These are phyloP conservation scores for Callipepla californica DNA, from an alignment of 2,113 vertebrate genomes.

Conservation along the genomic window DNA sequence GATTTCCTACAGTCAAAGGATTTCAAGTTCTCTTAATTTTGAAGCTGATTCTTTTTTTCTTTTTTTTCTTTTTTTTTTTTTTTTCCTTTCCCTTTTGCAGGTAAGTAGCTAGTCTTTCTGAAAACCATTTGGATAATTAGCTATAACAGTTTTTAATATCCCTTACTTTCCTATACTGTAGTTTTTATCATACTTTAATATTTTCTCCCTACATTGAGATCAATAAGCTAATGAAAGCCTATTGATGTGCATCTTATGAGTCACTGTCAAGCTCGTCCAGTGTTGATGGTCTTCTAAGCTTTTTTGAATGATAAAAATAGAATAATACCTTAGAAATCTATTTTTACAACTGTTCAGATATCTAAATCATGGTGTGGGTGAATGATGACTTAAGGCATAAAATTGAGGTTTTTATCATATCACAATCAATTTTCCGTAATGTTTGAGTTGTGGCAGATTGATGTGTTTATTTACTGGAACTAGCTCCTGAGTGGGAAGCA, in stretches of 20 bases:
- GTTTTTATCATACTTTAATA: background rate
- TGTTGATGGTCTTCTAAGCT: background rate
- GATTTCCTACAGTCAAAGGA: constrained; percentile 37
- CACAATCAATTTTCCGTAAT: background rate
- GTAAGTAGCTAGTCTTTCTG: background rate
- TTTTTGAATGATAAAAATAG: background rate
- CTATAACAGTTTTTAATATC: background rate
- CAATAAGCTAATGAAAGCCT: background rate
- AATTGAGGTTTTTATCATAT: background rate
- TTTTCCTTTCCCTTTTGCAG: background rate
- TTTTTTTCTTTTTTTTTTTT: background rate
- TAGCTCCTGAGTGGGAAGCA: background rate
- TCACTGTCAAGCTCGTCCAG: background rate
- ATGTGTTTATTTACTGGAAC: background rate
- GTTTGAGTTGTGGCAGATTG: background rate
- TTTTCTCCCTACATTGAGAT: background rate
- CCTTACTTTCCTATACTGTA: background rate
- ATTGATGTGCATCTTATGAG: background rate
- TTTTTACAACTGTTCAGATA: background rate
- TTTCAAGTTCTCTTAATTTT: background rate
- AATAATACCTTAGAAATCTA: background rate
- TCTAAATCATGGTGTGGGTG: background rate
- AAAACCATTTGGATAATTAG: background rate
- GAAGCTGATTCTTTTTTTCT: background rate
- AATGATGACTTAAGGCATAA: background rate